These are phyloP conservation scores for Myoxocephalus aenaeus DNA, from an alignment of 2,797 vertebrate genomes.

Conservation along the genomic window DNA sequence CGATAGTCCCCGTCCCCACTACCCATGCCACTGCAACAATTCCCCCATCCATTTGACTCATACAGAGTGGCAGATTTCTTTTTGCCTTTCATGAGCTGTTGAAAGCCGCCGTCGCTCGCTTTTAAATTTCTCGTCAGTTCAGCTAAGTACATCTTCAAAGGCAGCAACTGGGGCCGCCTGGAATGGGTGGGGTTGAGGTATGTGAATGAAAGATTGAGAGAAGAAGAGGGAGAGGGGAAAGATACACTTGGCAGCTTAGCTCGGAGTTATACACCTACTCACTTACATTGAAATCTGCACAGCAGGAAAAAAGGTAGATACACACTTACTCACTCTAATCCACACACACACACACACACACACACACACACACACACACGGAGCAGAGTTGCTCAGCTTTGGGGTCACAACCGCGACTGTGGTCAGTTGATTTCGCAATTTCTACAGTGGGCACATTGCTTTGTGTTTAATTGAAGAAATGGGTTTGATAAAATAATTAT, in stretches of 20 bases:
- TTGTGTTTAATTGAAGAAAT: neutral
- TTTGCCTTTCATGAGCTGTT: conserved; percentile 76
- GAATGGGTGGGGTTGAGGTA: conserved; percentile 53
- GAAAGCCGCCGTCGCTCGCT: conserved; percentile 67
- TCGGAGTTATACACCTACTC: conserved; percentile 11
- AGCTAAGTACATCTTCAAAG: conserved; percentile 81
- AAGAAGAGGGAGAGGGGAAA: conserved; percentile 2
- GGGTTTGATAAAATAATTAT: neutral
- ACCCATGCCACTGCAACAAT: conserved; percentile 55
- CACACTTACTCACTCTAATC: neutral
- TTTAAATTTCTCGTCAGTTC: conserved; percentile 80
- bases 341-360: neutral
- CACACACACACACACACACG: neutral
- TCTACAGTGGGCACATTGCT: neutral
- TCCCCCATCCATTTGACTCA: conserved; percentile 67
- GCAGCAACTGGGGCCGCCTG: conserved; percentile 45
- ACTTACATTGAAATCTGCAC: conserved; percentile 12
- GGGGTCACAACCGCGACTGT: neutral
- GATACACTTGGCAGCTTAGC: conserved; percentile 23
- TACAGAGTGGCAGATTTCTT: conserved; percentile 70
- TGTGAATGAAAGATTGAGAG: conserved; percentile 44
- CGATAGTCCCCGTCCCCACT: conserved; percentile 55
- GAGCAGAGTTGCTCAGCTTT: neutral
- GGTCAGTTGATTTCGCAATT: neutral
- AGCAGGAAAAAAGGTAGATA: conserved; percentile 1